Evolutionary conservation across 2,888 invertebrate species (phyloP).

Genomic region (Anoplius nigerrimus): DNA sequence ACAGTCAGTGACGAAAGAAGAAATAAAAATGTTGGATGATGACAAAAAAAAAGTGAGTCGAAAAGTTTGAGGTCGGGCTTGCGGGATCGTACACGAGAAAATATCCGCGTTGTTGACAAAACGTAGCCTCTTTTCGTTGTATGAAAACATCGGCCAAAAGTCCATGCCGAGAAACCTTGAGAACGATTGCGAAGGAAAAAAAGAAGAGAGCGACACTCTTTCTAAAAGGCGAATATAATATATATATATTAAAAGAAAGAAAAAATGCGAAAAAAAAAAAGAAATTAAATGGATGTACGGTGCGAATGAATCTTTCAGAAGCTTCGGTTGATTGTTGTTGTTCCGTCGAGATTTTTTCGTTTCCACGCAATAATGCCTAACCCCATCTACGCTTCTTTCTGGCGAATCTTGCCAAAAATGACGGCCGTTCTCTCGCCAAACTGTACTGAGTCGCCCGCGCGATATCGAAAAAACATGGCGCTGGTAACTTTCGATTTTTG

Average conservation of each 20-base stretch:
- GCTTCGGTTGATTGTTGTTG: constrained; percentile 62
- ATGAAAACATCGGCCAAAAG: constrained; percentile 61
- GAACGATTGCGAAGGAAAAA: constrained; percentile 59
- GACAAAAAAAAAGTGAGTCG: background rate
- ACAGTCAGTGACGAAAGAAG: background rate
- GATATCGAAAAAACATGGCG: constrained; percentile 21
- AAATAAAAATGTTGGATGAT: background rate
- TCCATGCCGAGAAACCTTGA: constrained; percentile 60
- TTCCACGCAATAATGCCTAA: constrained; percentile 40
- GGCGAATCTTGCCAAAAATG: constrained; percentile 26
- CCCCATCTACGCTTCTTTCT: constrained; percentile 43
- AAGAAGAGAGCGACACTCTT: constrained; percentile 69
- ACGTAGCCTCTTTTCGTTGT: constrained; percentile 74
- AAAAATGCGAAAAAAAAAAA: constrained; percentile 68
- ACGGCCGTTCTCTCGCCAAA: constrained; percentile 5
- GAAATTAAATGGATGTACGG: constrained; percentile 75
- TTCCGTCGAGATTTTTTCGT: constrained; percentile 46
- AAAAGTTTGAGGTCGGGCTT: constrained; percentile 31
- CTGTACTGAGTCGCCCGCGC: constrained; percentile 1
- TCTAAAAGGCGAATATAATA: constrained; percentile 59
- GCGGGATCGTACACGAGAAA: constrained; percentile 63
- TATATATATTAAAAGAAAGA: no score
- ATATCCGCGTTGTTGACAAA: constrained; percentile 73
- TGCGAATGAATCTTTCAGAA: constrained; percentile 72
- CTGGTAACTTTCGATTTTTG: constrained; percentile 7